These are phyloP conservation scores for Pararge aegeria DNA, from an alignment of 1,140 invertebrate genomes.

Conservation along the genomic window DNA sequence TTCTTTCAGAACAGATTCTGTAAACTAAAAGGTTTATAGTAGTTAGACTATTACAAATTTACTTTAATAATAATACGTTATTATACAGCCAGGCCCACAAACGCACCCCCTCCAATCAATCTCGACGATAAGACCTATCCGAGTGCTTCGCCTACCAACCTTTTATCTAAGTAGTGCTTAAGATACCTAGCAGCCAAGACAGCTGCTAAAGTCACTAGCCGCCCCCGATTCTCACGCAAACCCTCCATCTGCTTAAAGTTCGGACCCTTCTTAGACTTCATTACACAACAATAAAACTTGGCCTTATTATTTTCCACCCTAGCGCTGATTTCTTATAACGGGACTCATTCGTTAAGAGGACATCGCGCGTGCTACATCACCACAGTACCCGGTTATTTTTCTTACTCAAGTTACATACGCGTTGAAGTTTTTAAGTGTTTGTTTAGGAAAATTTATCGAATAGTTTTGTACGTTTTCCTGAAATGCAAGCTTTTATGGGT, in stretches of 20 bases:
- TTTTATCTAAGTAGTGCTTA: background rate
- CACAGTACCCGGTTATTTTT: constrained; percentile 9
- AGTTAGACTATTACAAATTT: no score
- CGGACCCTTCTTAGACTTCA: constrained; percentile 54
- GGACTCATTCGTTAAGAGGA: constrained; percentile 49
- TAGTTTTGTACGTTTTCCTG: background rate
- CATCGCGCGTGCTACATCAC: constrained; percentile 42
- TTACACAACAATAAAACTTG: constrained; percentile 49
- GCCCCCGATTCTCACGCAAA: constrained; percentile 56
- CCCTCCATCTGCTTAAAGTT: constrained; percentile 44
- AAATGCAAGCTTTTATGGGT: constrained; percentile 39
- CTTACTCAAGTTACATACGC: constrained; percentile 4
- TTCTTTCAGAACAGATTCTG: no score
- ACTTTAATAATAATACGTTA: no score
- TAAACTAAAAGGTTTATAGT: no score
- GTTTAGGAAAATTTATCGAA: background rate
- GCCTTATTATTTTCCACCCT: constrained; percentile 53
- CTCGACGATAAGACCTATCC: no score
- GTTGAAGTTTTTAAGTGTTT: constrained; percentile 8
- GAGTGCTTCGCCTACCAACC: no score
- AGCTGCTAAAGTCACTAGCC: constrained; percentile 42
- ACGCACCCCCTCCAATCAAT: no score
- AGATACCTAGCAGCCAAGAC: constrained; percentile 42
- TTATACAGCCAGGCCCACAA: no score
- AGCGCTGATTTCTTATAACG: constrained; percentile 56